Base-by-base conservation (phyloP, 2,797 vertebrate genomes). In the Mycteria americana region DNA sequence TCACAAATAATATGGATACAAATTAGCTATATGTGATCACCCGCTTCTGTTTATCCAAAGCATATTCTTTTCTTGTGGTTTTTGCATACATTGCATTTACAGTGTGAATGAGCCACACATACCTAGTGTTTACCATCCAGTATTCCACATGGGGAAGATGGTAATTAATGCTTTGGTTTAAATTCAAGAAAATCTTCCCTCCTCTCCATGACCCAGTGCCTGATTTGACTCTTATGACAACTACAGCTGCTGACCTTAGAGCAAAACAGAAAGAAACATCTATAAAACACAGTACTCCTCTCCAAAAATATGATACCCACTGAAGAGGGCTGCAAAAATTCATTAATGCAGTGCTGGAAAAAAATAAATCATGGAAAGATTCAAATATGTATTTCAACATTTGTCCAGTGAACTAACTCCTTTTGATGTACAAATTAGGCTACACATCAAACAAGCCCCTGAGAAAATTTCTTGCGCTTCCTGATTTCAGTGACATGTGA, bases 11-110 rank as follows among this genome's bases (percentile, higher is more conserved):
- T 91, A 88, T 22, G 57, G 48, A 72, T 96, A 96, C 88, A 97
- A 97, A 97, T 97, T 88, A 97, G 86, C 85, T 88, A 33, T 79
- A 88, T 97, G 86, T 95, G 91, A 97, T 97, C 93, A 89, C 88
- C 70, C 5, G 2, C 63, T 96, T 89, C 79, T 94, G 70, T 93
- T 97, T 97, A 88, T 35, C 53, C 63, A 89, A 95, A 93, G 68
- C 41, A 73, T 86, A 48, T 94, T 95, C 76, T 85, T 94, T 82
- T 95, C 81, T 94, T 91, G 93, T 75, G 95, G 74, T 45, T 97
- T 98, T 90, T 95, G 59, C 30, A 48, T 84, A 56, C 4, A 12
- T 54, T 95, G 41, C 72, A 57, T 91, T 94, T 92, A 69, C 74
- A 82, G 33, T 45, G 46, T 65, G 69, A 93, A 85, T 19, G 14